Percentiles rank a stretch among this genome's conserved stretches.
These are phyloP conservation scores for Oedothorax gibbosus DNA, from an alignment of 1,140 invertebrate genomes.

Conservation along the genomic window DNA sequence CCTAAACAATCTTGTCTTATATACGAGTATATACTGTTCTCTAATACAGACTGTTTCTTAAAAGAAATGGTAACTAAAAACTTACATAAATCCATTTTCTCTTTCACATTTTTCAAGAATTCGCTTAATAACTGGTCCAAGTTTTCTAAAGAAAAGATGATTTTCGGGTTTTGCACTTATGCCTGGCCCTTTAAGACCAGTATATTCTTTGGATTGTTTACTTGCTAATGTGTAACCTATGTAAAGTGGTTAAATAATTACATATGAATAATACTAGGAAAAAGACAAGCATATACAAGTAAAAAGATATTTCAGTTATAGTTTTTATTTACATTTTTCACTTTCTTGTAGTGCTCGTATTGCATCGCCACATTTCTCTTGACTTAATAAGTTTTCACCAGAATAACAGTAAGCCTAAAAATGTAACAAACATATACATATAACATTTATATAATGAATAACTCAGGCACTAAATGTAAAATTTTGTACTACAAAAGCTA, in stretches of 20 bases:
- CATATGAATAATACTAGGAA: constrained; percentile 38
- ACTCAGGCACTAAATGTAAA: neutral
- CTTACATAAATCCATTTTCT: constrained; percentile 81
- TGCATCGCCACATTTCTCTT: constrained; percentile 81
- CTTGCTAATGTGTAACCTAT: constrained; percentile 69
- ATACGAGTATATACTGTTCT: no score
- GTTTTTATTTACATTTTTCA: constrained; percentile 69
- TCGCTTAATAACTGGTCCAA: constrained; percentile 74
- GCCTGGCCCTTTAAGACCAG: constrained; percentile 73
- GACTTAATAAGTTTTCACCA: constrained; percentile 75
- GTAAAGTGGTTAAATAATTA: neutral
- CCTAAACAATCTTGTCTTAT: no score
- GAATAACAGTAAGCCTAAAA: constrained; percentile 77
- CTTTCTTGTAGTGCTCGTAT: constrained; percentile 77
- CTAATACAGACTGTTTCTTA: no score
- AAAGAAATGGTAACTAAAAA: constrained; percentile 14
- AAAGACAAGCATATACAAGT: constrained; percentile 18
- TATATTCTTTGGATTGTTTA: constrained; percentile 75
- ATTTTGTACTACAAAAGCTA: neutral
- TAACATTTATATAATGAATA: neutral
- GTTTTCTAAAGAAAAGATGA: constrained; percentile 76
- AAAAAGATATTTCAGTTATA: no score
- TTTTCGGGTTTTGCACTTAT: constrained; percentile 75
- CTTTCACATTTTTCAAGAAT: constrained; percentile 79
- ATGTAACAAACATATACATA: neutral